Evolutionary conservation across 2,888 invertebrate species (phyloP).

Genomic region (Ennomos quercinarius): DNA sequence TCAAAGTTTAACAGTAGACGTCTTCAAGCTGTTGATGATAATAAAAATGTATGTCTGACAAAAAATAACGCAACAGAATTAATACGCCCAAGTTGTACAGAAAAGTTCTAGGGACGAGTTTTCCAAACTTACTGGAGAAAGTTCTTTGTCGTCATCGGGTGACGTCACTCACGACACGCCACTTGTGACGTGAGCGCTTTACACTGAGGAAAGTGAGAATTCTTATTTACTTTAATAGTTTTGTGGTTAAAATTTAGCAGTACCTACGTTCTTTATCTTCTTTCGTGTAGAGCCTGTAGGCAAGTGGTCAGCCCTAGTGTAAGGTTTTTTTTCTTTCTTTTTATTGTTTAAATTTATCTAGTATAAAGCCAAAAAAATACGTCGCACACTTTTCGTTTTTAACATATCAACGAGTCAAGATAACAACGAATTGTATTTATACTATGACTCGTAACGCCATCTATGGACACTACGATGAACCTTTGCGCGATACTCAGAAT

Average conservation of each 20-base stretch:
- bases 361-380: constrained; percentile 1
- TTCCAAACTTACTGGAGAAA: constrained; percentile 44
- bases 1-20: too few species aligned
- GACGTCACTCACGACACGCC: constrained; percentile 68
- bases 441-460: constrained; percentile 54
- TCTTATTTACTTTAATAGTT: neutral
- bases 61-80: too few species aligned
- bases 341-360: too few species aligned
- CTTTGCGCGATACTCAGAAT: constrained; percentile 14
- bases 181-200: constrained; percentile 56
- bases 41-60: too few species aligned
- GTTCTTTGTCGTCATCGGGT: constrained; percentile 36
- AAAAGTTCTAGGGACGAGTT: neutral
- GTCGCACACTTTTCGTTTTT: neutral
- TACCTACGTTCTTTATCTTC: too few species aligned
- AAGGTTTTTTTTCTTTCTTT: too few species aligned
- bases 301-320: too few species aligned
- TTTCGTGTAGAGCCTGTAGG: too few species aligned
- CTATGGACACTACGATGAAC: constrained; percentile 46
- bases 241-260: too few species aligned
- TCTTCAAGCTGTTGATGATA: too few species aligned
- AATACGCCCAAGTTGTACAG: neutral
- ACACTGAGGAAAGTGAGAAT: constrained; percentile 2
- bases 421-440: constrained; percentile 5
- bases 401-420: constrained; percentile 19